These are phyloP conservation scores for Neodiprion virginianus DNA, from an alignment of 1,140 invertebrate species.

Conservation along the genomic window DNA sequence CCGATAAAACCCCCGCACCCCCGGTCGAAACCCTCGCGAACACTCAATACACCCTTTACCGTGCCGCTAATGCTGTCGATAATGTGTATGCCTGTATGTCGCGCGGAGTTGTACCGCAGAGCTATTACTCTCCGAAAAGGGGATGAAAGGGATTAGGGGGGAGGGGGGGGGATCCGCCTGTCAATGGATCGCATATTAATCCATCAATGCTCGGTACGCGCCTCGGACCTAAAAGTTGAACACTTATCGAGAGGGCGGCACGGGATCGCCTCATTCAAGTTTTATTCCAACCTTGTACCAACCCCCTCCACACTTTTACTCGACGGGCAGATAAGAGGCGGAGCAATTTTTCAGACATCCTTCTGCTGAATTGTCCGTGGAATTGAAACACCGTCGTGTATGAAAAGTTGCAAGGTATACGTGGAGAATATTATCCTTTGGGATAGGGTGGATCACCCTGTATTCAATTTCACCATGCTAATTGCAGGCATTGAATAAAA, in stretches of 20 bases:
- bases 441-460: too few species aligned
- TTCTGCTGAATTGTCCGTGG: background rate
- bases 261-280: background rate
- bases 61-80: slow-evolving; percentile 20
- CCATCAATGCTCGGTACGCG: background rate
- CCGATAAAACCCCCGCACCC: slow-evolving; percentile 7
- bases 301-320: background rate
- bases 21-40: background rate
- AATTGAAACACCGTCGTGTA: too few species aligned
- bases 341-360: background rate
- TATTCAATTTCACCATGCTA: too few species aligned
- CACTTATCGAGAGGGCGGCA: background rate
- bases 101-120: background rate
- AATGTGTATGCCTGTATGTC: slow-evolving; percentile 9
- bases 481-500: too few species aligned
- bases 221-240: background rate
- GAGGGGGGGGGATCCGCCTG: background rate
- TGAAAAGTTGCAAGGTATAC: too few species aligned
- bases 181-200: slow-evolving; percentile 10
- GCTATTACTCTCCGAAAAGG: slow-evolving; percentile 1
- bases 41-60: slow-evolving; percentile 14
- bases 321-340: background rate
- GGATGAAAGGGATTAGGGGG: background rate
- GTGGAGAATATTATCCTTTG: too few species aligned
- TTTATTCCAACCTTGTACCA: background rate